Evolutionary conservation across 2,797 vertebrate species (phyloP).

Genomic region (Podarcis lilfordi): DNA sequence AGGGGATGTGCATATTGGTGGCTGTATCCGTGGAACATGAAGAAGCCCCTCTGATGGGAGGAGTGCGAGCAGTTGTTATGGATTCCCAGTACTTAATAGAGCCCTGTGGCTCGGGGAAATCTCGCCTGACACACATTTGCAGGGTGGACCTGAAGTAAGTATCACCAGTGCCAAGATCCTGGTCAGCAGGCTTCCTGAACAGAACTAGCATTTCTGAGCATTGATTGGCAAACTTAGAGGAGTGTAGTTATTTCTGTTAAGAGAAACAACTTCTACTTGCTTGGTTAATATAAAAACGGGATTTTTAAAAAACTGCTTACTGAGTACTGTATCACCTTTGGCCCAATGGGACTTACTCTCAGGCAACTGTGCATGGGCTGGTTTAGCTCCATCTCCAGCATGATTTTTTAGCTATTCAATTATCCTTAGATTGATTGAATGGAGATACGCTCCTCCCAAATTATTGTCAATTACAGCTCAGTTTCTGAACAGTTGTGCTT

Average conservation of each 20-base stretch:
- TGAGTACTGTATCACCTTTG: not conserved
- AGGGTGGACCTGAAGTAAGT: conserved; percentile 95
- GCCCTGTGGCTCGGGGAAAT: conserved; percentile 95
- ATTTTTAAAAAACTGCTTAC: not conserved
- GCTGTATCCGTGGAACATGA: conserved; percentile 91
- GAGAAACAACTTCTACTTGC: not conserved
- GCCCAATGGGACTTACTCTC: not conserved
- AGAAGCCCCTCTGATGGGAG: conserved; percentile 85
- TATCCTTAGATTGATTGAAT: not conserved
- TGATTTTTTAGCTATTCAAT: not conserved
- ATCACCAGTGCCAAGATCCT: not conserved
- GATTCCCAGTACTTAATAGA: conserved; percentile 95
- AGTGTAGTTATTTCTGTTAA: not conserved
- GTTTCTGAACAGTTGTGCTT: not conserved
- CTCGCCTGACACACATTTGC: conserved; percentile 94
- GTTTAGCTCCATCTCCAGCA: not conserved
- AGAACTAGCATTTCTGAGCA: not conserved
- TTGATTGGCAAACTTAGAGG: too few species aligned
- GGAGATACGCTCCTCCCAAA: not conserved
- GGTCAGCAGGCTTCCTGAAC: not conserved
- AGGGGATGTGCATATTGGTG: conserved; percentile 91
- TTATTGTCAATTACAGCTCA: not conserved
- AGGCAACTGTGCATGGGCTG: not conserved
- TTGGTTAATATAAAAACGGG: not conserved
- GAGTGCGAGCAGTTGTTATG: conserved; percentile 88